A percentile compares a stretch with the other conserved stretches of the same genome.
Conservation (phyloP, 2,113 vertebrate species). For the Paradoxurus hermaphroditus region DNA sequence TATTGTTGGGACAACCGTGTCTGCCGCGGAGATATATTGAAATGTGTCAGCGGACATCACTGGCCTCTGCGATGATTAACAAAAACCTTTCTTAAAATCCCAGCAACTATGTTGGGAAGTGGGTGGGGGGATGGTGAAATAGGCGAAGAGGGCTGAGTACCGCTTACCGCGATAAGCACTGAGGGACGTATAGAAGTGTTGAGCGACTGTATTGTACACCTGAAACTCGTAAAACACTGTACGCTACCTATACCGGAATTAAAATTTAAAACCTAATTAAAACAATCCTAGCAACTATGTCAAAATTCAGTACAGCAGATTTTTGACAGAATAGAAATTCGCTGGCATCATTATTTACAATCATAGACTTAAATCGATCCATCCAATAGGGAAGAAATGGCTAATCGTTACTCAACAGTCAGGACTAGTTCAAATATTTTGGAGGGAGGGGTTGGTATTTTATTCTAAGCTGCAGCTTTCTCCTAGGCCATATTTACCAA, state of each 20-base stretch:
- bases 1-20: background rate
- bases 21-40: conserved; percentile 18
- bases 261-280: background rate
- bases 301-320: background rate
- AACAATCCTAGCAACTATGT: background rate
- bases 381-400: background rate
- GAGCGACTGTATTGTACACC: background rate
- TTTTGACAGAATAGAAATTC: background rate
- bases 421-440: background rate
- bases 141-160: background rate
- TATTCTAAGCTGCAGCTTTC: background rate
- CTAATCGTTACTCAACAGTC: background rate
- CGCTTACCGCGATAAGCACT: background rate
- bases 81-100: background rate
- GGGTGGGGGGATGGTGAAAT: background rate
- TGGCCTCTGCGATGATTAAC: background rate
- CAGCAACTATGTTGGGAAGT: background rate
- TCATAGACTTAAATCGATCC: background rate
- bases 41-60: background rate
- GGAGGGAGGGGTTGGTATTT: background rate
- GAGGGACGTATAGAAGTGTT: background rate
- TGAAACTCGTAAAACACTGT: background rate
- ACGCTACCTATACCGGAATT: background rate
- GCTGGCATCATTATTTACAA: background rate
- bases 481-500: background rate